Evolutionary conservation across 1,140 invertebrate species (phyloP).

Genomic region (Eupristina koningsbergeri): DNA sequence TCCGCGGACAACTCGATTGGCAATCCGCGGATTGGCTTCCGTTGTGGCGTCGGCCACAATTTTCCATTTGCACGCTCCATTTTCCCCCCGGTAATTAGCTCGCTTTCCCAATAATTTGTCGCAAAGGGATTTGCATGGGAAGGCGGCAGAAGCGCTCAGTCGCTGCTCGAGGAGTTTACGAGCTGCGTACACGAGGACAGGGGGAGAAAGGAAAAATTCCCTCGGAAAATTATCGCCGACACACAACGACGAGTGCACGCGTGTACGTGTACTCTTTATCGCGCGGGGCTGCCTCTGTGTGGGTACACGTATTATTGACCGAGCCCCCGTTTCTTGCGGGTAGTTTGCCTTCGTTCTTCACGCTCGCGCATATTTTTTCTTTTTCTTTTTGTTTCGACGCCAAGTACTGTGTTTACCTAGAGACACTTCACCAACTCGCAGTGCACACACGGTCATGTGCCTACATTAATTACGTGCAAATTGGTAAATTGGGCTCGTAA

Average conservation of each 20-base stretch:
- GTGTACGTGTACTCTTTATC: background rate
- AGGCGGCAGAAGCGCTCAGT: background rate
- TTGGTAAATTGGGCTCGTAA: background rate
- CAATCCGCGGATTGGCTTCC: too few species aligned
- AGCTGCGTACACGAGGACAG: background rate
- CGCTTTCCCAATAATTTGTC: background rate
- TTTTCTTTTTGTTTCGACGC: too few species aligned
- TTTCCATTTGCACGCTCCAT: too few species aligned
- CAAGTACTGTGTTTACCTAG: background rate
- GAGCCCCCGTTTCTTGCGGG: background rate
- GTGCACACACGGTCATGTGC: background rate
- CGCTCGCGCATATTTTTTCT: background rate
- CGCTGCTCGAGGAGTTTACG: too few species aligned
- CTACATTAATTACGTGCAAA: conserved; percentile 7
- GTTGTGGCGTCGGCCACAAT: too few species aligned
- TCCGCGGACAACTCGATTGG: too few species aligned
- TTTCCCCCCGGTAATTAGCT: background rate
- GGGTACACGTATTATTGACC: conserved; percentile 11
- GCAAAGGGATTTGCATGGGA: background rate
- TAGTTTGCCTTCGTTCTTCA: background rate
- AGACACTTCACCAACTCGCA: background rate
- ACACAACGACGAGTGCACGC: background rate
- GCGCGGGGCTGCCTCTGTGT: background rate
- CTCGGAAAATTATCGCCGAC: too few species aligned
- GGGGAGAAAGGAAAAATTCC: background rate